A percentile compares a stretch with the other conserved stretches of the same genome.
Evolutionary conservation across 2,113 vertebrate genomes (phyloP).

Genomic region (Dryoscopus gambensis): DNA sequence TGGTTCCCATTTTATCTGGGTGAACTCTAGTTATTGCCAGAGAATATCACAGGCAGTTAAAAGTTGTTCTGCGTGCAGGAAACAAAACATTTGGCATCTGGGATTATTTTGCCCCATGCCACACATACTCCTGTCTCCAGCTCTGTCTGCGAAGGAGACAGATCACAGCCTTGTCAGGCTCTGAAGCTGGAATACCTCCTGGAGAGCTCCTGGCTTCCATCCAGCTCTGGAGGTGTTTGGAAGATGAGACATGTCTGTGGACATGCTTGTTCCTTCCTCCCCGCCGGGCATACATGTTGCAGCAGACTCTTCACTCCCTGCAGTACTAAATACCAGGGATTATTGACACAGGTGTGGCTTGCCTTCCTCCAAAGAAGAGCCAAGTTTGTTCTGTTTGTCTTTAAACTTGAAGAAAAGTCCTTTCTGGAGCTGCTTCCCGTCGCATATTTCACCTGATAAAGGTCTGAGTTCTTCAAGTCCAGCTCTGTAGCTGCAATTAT

Average conservation of each 20-base stretch:
- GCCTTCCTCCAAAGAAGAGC: conserved; percentile 30
- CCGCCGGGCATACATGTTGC: conserved; percentile 60
- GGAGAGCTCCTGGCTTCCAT: neutral
- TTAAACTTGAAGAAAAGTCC: conserved; percentile 43
- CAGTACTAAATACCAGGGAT: conserved; percentile 72
- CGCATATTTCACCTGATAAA: conserved; percentile 5
- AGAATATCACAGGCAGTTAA: neutral
- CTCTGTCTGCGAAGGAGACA: neutral
- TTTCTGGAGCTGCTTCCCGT: conserved; percentile 38
- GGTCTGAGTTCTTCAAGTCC: conserved; percentile 16
- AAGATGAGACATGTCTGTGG: conserved; percentile 28
- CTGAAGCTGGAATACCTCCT: neutral
- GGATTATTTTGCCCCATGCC: neutral
- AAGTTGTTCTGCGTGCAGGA: neutral
- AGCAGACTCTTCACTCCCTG: conserved; percentile 63
- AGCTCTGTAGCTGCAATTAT: conserved; percentile 3
- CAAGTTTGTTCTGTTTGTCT: conserved; percentile 7
- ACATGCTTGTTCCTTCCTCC: conserved; percentile 49
- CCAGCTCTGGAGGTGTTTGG: neutral
- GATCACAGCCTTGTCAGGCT: neutral
- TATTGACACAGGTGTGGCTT: conserved; percentile 74
- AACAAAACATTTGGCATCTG: neutral
- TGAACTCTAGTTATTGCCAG: neutral
- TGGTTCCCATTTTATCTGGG: neutral
- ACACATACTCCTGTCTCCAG: neutral